Evolutionary conservation across 2,797 vertebrate species (phyloP).

Genomic region (Emydoidea blandingii): DNA sequence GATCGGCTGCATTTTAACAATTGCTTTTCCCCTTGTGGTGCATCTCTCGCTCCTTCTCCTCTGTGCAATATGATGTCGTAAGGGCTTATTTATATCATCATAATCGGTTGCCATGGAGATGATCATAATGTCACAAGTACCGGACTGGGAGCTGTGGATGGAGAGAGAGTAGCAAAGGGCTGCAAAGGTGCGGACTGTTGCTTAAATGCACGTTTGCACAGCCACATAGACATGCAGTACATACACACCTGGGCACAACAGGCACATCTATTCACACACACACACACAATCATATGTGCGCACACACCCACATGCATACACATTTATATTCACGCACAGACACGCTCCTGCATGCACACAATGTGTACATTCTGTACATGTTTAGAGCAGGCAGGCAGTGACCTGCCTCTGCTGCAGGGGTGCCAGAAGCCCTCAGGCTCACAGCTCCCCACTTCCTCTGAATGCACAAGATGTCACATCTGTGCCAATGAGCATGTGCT

Average conservation of each 20-base stretch:
- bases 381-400: not conserved
- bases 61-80: not conserved
- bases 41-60: not conserved
- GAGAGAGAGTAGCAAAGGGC: not conserved
- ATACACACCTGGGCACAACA: not conserved
- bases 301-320: not conserved
- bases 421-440: not conserved
- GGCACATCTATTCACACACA: not conserved
- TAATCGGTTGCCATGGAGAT: constrained; percentile 63
- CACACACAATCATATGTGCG: not conserved
- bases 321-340: not conserved
- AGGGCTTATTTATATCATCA: constrained; percentile 53
- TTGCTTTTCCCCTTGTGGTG: not conserved
- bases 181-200: not conserved
- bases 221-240: not conserved
- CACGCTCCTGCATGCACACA: not conserved
- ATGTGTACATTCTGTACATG: not conserved
- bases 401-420: not conserved
- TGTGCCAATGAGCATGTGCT: not conserved
- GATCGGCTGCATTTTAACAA: not conserved
- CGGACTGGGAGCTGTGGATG: constrained; percentile 31
- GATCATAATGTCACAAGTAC: constrained; percentile 43
- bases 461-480: not conserved
- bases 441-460: not conserved
- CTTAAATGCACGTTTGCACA: not conserved